Evolutionary conservation across 2,797 vertebrate species (phyloP).

Genomic region (Phataginus tetradactyla): DNA sequence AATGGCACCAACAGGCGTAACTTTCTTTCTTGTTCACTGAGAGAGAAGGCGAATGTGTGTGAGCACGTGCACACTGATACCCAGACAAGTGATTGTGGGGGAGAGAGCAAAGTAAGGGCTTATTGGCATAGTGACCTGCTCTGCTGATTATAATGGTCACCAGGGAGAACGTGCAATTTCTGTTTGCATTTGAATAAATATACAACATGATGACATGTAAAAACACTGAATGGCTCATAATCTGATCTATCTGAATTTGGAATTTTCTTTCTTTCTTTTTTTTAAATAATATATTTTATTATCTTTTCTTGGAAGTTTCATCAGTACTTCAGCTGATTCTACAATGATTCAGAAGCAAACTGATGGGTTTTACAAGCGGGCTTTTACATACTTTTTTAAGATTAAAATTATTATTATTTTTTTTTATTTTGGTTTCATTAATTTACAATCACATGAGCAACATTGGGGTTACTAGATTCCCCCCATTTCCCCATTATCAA

Average conservation of each 20-base stretch:
- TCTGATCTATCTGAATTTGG: background rate
- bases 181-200: background rate
- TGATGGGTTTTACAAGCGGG: slow-evolving; percentile 28
- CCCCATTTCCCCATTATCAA: no score
- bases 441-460: no score
- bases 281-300: background rate
- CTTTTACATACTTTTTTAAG: slow-evolving; percentile 2
- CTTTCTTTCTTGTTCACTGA: background rate
- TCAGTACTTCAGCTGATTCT: slow-evolving; percentile 4
- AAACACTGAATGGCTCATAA: background rate
- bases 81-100: background rate
- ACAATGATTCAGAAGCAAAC: slow-evolving; percentile 39
- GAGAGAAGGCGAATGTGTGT: background rate
- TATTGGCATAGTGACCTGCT: background rate
- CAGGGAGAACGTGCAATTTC: background rate
- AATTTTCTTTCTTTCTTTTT: background rate
- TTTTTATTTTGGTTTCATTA: no score
- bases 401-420: background rate
- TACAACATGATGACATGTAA: background rate
- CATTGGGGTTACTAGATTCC: no score
- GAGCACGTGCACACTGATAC: no score
- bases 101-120: background rate
- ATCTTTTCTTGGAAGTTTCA: slow-evolving; percentile 24
- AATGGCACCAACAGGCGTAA: background rate
- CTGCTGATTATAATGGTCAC: background rate